Evolutionary conservation across 2,888 invertebrate genomes (phyloP), one percentile per base, ranked within the genome.

Genomic region (Andrena bicolor): DNA sequence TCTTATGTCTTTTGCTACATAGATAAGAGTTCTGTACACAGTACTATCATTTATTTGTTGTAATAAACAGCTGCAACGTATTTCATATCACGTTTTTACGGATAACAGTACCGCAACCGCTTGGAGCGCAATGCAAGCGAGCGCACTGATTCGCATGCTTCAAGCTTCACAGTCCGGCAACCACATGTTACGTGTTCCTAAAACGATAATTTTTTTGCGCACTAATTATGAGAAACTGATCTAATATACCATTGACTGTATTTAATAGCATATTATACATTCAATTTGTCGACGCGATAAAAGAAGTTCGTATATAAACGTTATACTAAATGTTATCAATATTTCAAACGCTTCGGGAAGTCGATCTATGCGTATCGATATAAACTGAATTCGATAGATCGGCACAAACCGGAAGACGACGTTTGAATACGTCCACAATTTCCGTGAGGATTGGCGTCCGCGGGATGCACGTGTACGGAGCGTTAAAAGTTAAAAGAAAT

Each of bases 401-500:
- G n/a, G 10, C 16, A 8, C 20, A n/a, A 71, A 84, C 76, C 84
- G 83, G 84, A 83, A 83, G 63, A 73, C 66, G 63, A 48, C 28
- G 16, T 73, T 53, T 58, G 28, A 72, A 77, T 58, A 48, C 69
- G 63, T 35, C 35, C 64, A 7, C 66, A 83, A 84, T 82, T 88
- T 89, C 89, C 89, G 85, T 76, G 66, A 85, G 53, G 74, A 76
- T 56, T 76, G 70, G 86, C 85, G 87, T 90, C 82, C 30, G 56
- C 56, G 83, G 80, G 65, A 73, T 68, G 74, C 86, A 90, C 89
- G 90, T 90, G 89, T 68, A 69, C 71, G 41, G 13, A 1, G 7
- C 13, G 28, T 28, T 48, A 48, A 61, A 71, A 32, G 2, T 69
- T 32, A 2, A 53, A 61, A 30, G 56, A 60, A 41, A 49, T 73